These are phyloP conservation scores for Narcine bancroftii DNA, from an alignment of 2,113 vertebrate genomes.

Conservation along the genomic window DNA sequence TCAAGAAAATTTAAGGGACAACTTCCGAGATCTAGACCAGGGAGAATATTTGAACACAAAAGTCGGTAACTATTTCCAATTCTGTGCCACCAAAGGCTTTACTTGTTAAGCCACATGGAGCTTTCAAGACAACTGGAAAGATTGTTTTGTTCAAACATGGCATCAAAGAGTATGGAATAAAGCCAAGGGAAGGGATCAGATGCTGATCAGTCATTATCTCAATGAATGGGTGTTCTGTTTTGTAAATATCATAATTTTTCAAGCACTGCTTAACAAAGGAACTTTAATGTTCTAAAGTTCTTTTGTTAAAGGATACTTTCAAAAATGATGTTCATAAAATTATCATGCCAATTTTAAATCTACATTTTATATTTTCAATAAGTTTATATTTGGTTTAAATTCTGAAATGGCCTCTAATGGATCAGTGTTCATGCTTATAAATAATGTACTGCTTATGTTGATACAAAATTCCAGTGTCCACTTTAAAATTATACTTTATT, in stretches of 20 bases:
- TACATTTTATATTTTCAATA: background rate
- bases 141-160: background rate
- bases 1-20: too few relatives aligned
- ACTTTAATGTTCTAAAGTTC: background rate
- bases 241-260: background rate
- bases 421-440: background rate
- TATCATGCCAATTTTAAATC: background rate
- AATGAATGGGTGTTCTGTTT: background rate
- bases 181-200: background rate
- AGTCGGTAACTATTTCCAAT: background rate
- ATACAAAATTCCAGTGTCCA: background rate
- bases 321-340: background rate
- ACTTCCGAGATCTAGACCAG: background rate
- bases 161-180: background rate
- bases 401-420: background rate
- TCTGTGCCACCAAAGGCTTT: too few relatives aligned
- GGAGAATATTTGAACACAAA: background rate
- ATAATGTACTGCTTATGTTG: background rate
- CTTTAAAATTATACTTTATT: background rate
- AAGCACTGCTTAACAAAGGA: too few relatives aligned
- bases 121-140: too few relatives aligned
- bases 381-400: background rate
- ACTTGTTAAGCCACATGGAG: too few relatives aligned
- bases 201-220: background rate
- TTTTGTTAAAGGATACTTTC: background rate